Evolutionary conservation across 2,113 vertebrate species (phyloP).

Genomic region (Polypterus senegalus): DNA sequence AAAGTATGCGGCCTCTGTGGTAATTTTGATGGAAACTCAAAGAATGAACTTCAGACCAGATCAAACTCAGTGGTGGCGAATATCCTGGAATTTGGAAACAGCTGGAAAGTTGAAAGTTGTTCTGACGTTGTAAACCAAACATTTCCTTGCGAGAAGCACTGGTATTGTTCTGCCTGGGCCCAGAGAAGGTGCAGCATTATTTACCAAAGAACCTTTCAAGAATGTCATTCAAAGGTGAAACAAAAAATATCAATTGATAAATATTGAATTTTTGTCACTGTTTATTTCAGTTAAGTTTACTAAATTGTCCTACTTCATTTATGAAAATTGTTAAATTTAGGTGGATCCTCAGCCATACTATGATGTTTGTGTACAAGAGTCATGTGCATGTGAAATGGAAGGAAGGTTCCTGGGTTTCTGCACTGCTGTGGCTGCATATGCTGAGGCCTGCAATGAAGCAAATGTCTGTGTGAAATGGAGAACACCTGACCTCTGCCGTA

Average conservation of each 20-base stretch:
- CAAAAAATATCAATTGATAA: too few relatives aligned
- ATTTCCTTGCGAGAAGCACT: conserved; percentile 61
- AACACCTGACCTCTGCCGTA: conserved; percentile 68
- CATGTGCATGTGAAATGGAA: conserved; percentile 66
- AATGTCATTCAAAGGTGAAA: conserved; percentile 58
- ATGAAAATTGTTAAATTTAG: conserved; percentile 29
- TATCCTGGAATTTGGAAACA: conserved; percentile 57
- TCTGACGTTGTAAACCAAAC: conserved; percentile 46
- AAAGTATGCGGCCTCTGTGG: conserved; percentile 68
- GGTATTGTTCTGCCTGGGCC: conserved; percentile 65
- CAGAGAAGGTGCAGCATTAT: conserved; percentile 61
- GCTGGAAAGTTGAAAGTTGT: conserved; percentile 60
- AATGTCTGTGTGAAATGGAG: conserved; percentile 62
- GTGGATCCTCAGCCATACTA: conserved; percentile 61
- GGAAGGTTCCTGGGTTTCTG: conserved; percentile 72
- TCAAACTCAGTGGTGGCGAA: conserved; percentile 31
- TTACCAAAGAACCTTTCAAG: conserved; percentile 45
- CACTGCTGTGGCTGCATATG: conserved; percentile 62
- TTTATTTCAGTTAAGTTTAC: too few relatives aligned
- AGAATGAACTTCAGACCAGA: conserved; percentile 58
- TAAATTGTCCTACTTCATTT: too few relatives aligned
- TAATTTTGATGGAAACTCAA: conserved; percentile 62
- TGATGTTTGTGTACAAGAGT: conserved; percentile 57
- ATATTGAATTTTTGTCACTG: too few relatives aligned
- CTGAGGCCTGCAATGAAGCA: conserved; percentile 54